Percentiles rank a stretch among this genome's conserved stretches.
phyloP scores from a whole-genome alignment of 2,888 invertebrate species.

The Erebia aethiops region DNA sequence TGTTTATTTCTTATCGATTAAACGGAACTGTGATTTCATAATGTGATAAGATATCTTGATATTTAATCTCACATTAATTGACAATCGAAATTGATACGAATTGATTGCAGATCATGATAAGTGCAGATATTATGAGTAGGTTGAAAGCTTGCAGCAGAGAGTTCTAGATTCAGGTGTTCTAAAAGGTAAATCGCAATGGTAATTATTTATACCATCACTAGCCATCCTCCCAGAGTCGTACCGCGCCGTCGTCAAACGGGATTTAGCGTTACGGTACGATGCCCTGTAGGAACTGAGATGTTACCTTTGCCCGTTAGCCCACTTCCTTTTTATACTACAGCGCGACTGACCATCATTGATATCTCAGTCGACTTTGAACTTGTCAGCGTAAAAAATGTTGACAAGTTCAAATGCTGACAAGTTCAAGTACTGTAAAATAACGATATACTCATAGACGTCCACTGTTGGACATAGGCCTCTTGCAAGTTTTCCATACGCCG shows the following conservation, averaged over 20 bases:
- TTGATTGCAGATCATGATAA: background rate
- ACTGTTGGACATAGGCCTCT: too few species aligned
- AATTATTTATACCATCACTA: background rate
- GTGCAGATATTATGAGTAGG: background rate
- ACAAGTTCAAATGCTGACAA: too few species aligned
- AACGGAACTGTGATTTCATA: background rate
- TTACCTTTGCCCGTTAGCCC: too few species aligned
- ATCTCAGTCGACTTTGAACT: background rate
- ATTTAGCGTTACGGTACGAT: too few species aligned
- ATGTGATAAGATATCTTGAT: constrained; percentile 6
- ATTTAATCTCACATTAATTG: constrained; percentile 5
- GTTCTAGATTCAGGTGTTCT: background rate
- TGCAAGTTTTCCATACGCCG: too few species aligned
- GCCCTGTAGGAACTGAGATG: background rate
- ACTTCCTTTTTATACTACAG: too few species aligned
- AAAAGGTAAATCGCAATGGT: background rate
- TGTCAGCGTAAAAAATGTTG: background rate
- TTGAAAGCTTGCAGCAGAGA: background rate
- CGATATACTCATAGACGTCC: too few species aligned
- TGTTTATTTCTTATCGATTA: constrained; percentile 5
- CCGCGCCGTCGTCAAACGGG: too few species aligned
- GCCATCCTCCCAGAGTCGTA: too few species aligned
- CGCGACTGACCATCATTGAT: background rate
- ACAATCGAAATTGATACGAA: constrained; percentile 1
- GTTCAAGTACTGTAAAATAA: background rate